Evolutionary conservation across 2,797 vertebrate species (phyloP), one percentile per base, ranked within the genome.

Genomic region (Garrulus glandarius): DNA sequence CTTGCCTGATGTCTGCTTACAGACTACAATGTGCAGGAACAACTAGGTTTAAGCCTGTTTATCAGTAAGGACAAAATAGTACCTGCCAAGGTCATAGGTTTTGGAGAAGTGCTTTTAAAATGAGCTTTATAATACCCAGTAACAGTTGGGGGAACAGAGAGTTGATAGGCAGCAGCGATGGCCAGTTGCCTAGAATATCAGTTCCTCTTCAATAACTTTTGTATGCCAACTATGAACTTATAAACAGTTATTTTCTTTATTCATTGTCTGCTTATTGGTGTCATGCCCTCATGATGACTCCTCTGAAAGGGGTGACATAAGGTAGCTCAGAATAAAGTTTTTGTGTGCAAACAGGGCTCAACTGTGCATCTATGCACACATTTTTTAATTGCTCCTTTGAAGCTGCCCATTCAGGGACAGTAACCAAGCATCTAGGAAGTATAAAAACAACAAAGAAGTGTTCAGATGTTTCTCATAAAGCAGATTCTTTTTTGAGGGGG

Each of bases 301-400:
- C 84, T 92, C 96, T 98, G 93, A 97, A 97, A 96, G 97, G 97
- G 97, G 96, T 98, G 97, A 98, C 92, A 96, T 97, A 98, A 98
- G 97, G 97, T 97, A 97, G 96, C 97, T 84, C 93, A 96, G 96
- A 97, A 98, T 97, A 97, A 97, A 95, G 97, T 95, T 97, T 97
- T 97, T 97, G 97, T 97, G 96, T 96, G 90, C 93, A 95, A 92
- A 96, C 95, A 96, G 94, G 94, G 82, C 97, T 97, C 96, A 96
- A 97, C 97, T 97, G 95, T 97, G 96, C 50, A 44, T 94, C 95
- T 89, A 43, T 96, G 96, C 87, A 96, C 92, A 94, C 92, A 96
- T 81, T 94, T 97, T 92, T 96, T 96, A 96, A 97, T 97, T 97
- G 97, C 97, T 97, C 77, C 94, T 97, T 97, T 97, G 95, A 97